A percentile compares a stretch with the other conserved stretches of the same genome.
phyloP scores from a whole-genome alignment of 1,140 invertebrate genomes.

The Apocrypta bakeri region DNA sequence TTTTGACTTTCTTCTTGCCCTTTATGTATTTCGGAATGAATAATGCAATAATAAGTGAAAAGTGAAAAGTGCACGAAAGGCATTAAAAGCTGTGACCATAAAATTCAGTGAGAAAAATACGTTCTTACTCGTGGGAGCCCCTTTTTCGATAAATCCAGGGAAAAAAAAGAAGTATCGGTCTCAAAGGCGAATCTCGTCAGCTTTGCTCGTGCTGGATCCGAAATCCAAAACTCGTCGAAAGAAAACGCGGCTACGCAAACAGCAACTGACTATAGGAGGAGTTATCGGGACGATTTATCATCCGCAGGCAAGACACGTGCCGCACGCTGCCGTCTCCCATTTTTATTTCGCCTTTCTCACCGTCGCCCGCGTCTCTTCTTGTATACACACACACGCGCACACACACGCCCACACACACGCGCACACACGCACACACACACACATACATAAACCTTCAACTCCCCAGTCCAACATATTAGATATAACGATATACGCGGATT shows the following conservation, averaged over 20 bases:
- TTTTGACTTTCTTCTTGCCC: no score
- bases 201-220: no score
- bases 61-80: no score
- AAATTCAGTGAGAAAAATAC: not conserved
- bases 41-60: no score
- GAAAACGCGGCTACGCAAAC: not conserved
- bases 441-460: not conserved
- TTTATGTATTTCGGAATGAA: no score
- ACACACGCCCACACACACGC: not conserved
- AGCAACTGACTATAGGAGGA: not conserved
- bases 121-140: not conserved
- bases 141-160: not conserved
- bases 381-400: not conserved
- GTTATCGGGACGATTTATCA: constrained; percentile 32
- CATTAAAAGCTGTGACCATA: no score
- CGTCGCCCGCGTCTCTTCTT: no score
- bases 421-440: not conserved
- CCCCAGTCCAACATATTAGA: constrained; percentile 20
- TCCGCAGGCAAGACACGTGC: constrained; percentile 30
- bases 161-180: not conserved
- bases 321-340: not conserved
- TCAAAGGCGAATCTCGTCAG: not conserved
- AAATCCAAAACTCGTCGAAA: not conserved
- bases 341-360: constrained; percentile 15
- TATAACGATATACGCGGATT: constrained; percentile 51